Base-by-base conservation (phyloP, 2,888 invertebrate species). In the Synergus japonicus region DNA sequence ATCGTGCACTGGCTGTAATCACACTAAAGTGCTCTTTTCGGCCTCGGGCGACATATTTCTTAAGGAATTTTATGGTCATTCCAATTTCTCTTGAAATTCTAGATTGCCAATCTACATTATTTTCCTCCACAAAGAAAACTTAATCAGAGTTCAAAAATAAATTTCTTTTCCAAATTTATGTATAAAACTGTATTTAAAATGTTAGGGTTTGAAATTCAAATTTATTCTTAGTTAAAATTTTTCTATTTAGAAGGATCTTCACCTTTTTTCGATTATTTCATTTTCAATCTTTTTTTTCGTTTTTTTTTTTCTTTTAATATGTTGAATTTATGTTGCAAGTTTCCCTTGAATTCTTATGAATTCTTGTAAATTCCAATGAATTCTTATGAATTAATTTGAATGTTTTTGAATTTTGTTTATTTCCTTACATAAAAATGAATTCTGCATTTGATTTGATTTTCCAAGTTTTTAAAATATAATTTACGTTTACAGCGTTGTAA, bases 1-100 rank as follows among this genome's bases (percentile, higher is more conserved):
- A 86, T 86, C 85, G 83, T 83, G 79, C 85, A 43, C 76, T 43
- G 77, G 67, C 76, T 78, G 79, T 83, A 79, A 83, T 82, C 81
- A 49, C 67, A 65, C 77, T 79, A 83, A 81, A 82, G 78, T 81
- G 78, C 76, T 77, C 81, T 81, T 81, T 78, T 78, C 76, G 77
- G 63, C 54, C 44, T 64, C 79, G 77, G 78, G 81, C 80, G 64
- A 67, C 67, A 67, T 46, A 67, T 44, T 67, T 67, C 46, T 22
- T 46, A 46, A 49, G 29, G 46, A 67, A 46, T 67, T 67, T 46
- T 67, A n/a, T 46, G 67, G 67, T 46, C 44, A 46, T 44, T 12
- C 18, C 46, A 69, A 69, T 69, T 69, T 69, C 46, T 46, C 10
- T n/a, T 54, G n/a, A 58, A 49, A 54, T 73, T 54, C 73, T n/a